Evolutionary conservation across 2,888 invertebrate genomes (phyloP).

Genomic region (Drosophila nigritarsus): DNA sequence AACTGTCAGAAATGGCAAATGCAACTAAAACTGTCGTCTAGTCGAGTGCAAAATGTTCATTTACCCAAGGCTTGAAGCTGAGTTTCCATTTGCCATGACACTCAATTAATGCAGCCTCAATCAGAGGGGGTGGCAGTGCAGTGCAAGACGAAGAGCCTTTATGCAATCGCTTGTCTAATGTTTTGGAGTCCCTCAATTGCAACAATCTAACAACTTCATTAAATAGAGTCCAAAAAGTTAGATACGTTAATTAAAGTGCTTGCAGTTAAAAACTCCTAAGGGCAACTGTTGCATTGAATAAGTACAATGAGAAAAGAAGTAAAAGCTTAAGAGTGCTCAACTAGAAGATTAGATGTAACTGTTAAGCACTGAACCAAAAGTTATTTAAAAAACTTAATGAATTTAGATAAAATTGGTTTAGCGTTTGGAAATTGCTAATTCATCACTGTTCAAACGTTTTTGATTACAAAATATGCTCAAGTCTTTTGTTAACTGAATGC

Average conservation of each 20-base stretch:
- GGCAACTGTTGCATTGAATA: background rate
- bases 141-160: background rate
- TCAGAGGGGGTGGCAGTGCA: background rate
- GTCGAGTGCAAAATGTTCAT: slow-evolving; percentile 32
- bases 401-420: slow-evolving; percentile 4
- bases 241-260: slow-evolving; percentile 33
- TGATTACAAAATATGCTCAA: slow-evolving; percentile 6
- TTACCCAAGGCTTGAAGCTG: slow-evolving; percentile 41
- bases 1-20: slow-evolving; percentile 39
- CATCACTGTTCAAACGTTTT: background rate
- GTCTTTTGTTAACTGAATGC: slow-evolving; percentile 28
- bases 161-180: slow-evolving; percentile 30
- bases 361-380: background rate
- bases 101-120: slow-evolving; percentile 56
- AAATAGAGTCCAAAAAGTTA: slow-evolving; percentile 47
- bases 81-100: slow-evolving; percentile 56
- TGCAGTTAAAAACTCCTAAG: background rate
- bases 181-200: slow-evolving; percentile 36
- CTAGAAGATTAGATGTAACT: background rate
- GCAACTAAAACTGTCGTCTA: slow-evolving; percentile 36
- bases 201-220: slow-evolving; percentile 47
- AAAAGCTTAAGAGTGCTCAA: background rate
- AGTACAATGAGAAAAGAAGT: background rate
- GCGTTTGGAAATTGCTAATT: slow-evolving; percentile 5
- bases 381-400: slow-evolving; percentile 10